Conservation (phyloP, 2,888 invertebrate species). For the Drosophila borborema region DNA sequence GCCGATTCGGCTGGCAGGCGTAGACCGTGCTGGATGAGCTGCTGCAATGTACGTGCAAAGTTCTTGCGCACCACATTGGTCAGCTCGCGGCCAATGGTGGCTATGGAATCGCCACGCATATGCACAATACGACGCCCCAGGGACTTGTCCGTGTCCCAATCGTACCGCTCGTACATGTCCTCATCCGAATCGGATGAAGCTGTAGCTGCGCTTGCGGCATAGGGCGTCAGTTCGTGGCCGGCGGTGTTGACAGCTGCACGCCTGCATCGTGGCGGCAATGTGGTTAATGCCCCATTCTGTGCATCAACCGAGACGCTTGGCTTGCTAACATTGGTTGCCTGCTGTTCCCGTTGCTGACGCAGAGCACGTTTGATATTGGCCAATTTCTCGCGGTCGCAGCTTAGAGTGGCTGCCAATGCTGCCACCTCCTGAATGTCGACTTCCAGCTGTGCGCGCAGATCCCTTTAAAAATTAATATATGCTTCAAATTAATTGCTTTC, state of each 20-base stretch:
- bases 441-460: constrained; percentile 96
- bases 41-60: constrained; percentile 94
- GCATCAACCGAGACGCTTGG: constrained; percentile 41
- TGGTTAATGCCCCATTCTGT: constrained; percentile 69
- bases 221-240: constrained; percentile 66
- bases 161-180: constrained; percentile 75
- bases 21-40: constrained; percentile 97
- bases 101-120: constrained; percentile 82
- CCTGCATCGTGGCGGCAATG: constrained; percentile 69
- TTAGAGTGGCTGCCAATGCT: constrained; percentile 82
- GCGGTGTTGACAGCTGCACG: constrained; percentile 38
- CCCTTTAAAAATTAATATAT: constrained; percentile 87
- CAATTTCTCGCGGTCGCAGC: constrained; percentile 82
- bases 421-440: constrained; percentile 85
- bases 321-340: constrained; percentile 11
- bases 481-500: not conserved
- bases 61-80: constrained; percentile 96
- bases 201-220: constrained; percentile 81
- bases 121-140: constrained; percentile 76
- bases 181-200: constrained; percentile 80
- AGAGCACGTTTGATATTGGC: constrained; percentile 76
- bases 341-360: constrained; percentile 62
- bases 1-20: constrained; percentile 84
- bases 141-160: constrained; percentile 81
- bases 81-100: constrained; percentile 89